These are phyloP conservation scores for Drosophila subobscura DNA, from an alignment of 1,140 invertebrate species.

Conservation along the genomic window DNA sequence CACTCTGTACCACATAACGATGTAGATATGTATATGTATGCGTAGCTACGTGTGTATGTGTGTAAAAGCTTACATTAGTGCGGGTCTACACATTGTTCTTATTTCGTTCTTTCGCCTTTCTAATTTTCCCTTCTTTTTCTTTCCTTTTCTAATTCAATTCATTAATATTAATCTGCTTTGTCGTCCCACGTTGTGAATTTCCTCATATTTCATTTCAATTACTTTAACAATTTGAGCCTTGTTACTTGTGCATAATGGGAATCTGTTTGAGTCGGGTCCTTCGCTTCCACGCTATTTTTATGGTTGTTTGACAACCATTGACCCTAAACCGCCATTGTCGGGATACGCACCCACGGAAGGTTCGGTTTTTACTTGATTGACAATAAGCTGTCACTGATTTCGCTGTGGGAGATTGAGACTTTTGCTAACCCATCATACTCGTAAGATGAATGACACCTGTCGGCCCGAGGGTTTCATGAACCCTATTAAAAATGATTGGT, in stretches of 20 bases:
- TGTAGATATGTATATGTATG: conserved; percentile 9
- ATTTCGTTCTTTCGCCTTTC: conserved; percentile 4
- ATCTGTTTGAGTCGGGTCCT: conserved; percentile 22
- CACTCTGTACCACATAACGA: conserved; percentile 15
- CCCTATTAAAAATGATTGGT: neutral
- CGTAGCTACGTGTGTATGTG: neutral
- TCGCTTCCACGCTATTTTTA: conserved; percentile 7
- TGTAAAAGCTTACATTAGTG: conserved; percentile 12
- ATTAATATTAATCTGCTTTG: conserved; percentile 52
- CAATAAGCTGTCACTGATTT: conserved; percentile 29
- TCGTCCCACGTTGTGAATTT: conserved; percentile 17
- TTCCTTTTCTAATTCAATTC: conserved; percentile 50
- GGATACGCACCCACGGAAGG: conserved; percentile 6
- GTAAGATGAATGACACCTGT: conserved; percentile 25
- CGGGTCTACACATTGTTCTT: conserved; percentile 8
- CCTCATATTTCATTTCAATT: conserved; percentile 30
- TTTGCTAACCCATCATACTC: conserved; percentile 23
- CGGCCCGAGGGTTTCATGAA: neutral
- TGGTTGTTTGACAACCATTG: conserved; percentile 37
- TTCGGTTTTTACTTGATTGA: conserved; percentile 38
- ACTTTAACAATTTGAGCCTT: conserved; percentile 29
- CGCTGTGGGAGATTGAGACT: neutral
- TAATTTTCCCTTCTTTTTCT: conserved; percentile 6
- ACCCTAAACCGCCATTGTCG: conserved; percentile 34
- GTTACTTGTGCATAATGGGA: conserved; percentile 33